Conservation (phyloP, 2,888 invertebrate genomes). For the Protonemura montana region DNA sequence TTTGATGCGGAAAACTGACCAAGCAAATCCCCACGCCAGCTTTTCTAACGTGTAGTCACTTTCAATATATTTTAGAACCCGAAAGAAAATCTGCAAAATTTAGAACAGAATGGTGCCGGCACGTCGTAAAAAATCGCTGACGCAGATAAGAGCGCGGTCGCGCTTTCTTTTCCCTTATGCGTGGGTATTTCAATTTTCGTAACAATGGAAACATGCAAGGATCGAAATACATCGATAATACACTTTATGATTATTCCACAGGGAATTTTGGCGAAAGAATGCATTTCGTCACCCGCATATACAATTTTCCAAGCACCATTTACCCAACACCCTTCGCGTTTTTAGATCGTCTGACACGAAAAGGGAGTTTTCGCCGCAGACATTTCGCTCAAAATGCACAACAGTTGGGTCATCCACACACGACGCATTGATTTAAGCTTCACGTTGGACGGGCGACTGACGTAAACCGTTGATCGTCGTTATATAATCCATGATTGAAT, state of each 20-base stretch:
- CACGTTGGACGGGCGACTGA: neutral
- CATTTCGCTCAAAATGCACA: neutral
- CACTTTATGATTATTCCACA: neutral
- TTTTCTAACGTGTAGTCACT: neutral
- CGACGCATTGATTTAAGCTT: neutral
- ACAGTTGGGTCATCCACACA: neutral
- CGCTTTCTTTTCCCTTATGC: neutral
- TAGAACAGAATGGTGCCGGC: neutral
- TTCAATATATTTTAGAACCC: neutral
- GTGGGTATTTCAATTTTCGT: neutral
- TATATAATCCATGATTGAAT: constrained; percentile 21
- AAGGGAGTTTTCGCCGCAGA: neutral
- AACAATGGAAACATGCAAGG: neutral
- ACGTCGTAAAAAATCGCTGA: constrained; percentile 2
- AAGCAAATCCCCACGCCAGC: neutral
- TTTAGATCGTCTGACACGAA: neutral
- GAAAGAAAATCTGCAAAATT: neutral
- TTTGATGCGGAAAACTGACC: neutral
- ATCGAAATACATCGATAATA: neutral
- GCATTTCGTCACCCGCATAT: neutral
- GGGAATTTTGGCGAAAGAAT: neutral
- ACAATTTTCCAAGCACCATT: no score
- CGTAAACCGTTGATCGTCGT: neutral
- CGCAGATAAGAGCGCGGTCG: neutral
- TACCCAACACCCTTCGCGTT: neutral